phyloP scores from a whole-genome alignment of 1,140 invertebrate species.

The Zaprionus africanus region DNA sequence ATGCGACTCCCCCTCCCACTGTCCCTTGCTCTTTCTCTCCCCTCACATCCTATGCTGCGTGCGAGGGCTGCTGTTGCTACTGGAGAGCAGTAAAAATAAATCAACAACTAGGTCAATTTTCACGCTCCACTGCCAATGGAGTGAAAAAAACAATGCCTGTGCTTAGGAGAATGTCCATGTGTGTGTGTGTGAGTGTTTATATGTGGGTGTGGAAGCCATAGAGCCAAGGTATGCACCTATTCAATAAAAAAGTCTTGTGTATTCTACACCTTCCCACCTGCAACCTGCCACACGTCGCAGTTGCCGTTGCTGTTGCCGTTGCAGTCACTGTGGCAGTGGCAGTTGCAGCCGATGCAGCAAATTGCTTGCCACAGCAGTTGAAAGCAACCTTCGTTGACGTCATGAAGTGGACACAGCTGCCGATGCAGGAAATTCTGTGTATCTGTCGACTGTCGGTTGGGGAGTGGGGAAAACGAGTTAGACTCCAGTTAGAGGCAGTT shows the following conservation, averaged over 20 bases:
- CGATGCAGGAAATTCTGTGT: constrained; percentile 74
- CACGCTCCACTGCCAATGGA: constrained; percentile 71
- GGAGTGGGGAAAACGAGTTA: constrained; percentile 59
- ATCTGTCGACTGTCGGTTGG: constrained; percentile 45
- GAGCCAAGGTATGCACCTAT: constrained; percentile 9
- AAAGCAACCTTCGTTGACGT: constrained; percentile 30
- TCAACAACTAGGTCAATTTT: constrained; percentile 74
- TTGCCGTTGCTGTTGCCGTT: background rate
- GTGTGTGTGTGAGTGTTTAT: constrained; percentile 4
- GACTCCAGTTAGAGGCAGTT: constrained; percentile 12
- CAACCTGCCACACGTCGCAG: constrained; percentile 6
- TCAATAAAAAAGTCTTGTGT: constrained; percentile 30
- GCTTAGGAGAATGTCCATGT: constrained; percentile 12
- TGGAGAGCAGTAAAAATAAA: constrained; percentile 65
- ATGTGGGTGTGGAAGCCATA: constrained; percentile 22
- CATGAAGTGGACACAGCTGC: constrained; percentile 42
- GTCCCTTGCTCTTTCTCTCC: background rate
- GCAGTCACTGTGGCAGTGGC: background rate
- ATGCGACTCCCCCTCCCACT: background rate
- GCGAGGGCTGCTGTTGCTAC: constrained; percentile 1
- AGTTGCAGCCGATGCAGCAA: constrained; percentile 18
- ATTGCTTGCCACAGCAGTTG: constrained; percentile 5
- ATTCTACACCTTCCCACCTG: constrained; percentile 8
- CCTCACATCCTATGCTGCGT: constrained; percentile 3
- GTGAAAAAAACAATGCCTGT: constrained; percentile 44